phyloP scores from a whole-genome alignment of 2,113 vertebrate genomes.

The Odocoileus hemionus region DNA sequence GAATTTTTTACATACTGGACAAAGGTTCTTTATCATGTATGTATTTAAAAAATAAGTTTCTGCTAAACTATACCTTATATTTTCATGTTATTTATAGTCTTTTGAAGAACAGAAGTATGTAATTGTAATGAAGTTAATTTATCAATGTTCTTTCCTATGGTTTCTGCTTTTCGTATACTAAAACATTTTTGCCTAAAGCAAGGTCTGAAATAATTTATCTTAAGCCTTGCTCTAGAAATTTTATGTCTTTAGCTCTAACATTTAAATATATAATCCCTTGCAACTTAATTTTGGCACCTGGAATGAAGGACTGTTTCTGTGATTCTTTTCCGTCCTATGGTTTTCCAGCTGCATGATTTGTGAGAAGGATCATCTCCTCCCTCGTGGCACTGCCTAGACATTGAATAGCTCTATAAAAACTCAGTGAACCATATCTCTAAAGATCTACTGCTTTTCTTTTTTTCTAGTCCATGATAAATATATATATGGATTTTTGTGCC shows the following conservation, averaged over 20 bases:
- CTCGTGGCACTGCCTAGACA: not conserved
- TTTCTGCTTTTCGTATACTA: not conserved
- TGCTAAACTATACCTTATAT: not conserved
- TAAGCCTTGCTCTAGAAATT: not conserved
- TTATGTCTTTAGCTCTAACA: not conserved
- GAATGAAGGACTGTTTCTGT: not conserved
- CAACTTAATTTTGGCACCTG: not conserved
- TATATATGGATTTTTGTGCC: not conserved
- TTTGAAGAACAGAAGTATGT: not conserved
- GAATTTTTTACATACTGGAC: not conserved
- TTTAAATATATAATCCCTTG: not conserved
- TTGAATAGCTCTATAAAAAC: not conserved
- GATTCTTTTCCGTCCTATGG: not conserved
- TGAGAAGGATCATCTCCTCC: not conserved
- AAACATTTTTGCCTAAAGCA: not conserved
- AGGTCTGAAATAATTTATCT: not conserved
- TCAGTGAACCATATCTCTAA: not conserved
- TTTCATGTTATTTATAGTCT: not conserved
- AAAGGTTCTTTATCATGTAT: not conserved
- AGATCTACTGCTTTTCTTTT: not conserved
- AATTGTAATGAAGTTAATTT: not conserved
- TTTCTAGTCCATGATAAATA: not conserved
- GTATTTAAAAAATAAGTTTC: not conserved
- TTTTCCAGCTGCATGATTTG: not conserved
- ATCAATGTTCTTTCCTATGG: not conserved